Evolutionary conservation across 2,797 vertebrate species (phyloP).

Genomic region (Urocyon cinereoargenteus): DNA sequence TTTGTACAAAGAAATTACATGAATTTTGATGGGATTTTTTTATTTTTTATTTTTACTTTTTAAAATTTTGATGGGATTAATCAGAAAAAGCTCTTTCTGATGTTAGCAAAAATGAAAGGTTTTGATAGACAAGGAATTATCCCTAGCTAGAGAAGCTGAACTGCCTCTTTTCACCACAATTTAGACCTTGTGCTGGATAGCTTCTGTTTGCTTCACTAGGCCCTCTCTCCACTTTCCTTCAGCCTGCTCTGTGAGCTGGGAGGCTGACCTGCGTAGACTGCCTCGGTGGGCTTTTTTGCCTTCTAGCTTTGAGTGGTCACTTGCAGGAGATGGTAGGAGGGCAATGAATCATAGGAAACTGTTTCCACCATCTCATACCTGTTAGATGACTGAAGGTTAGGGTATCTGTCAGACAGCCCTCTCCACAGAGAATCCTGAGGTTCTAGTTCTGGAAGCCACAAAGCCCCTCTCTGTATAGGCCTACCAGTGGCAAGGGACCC

Average conservation of each 20-base stretch:
- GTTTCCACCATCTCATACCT: not conserved
- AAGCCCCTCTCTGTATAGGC: not conserved
- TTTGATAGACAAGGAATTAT: not conserved
- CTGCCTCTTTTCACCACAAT: not conserved
- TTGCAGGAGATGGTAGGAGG: not conserved
- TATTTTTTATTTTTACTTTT: too few species aligned
- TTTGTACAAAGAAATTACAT: slow-evolving; percentile 5
- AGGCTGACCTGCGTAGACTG: not conserved
- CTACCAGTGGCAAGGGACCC: not conserved
- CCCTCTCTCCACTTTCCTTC: not conserved
- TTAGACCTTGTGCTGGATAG: not conserved
- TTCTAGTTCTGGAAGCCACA: not conserved
- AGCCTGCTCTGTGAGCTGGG: not conserved
- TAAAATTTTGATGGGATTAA: not conserved
- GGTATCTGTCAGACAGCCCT: not conserved
- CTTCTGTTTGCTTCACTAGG: not conserved
- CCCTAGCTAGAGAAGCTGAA: not conserved
- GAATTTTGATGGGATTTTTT: not conserved
- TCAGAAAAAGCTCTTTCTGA: not conserved
- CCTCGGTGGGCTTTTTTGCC: not conserved
- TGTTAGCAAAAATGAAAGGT: not conserved
- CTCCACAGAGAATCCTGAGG: not conserved
- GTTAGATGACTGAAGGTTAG: not conserved
- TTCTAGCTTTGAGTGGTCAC: not conserved
- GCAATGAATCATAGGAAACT: not conserved